A percentile compares a stretch with the other conserved stretches of the same genome.
phyloP scores from a whole-genome alignment of 64 coral and sea anemone genomes.

The Montipora efflorescens region DNA sequence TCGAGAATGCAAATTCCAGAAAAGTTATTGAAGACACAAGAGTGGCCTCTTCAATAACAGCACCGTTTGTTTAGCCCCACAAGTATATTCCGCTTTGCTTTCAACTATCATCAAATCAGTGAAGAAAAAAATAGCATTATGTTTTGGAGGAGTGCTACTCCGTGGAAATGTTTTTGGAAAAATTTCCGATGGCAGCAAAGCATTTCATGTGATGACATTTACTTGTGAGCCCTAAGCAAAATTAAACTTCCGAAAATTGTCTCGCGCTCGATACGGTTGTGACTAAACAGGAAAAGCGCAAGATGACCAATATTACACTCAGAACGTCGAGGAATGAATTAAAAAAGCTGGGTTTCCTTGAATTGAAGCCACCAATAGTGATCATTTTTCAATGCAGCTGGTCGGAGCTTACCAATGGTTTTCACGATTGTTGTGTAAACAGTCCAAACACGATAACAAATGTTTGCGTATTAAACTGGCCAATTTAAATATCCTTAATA shows the following conservation, averaged over 20 bases:
- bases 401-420: too few relatives aligned
- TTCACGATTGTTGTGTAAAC: background rate
- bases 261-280: background rate
- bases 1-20: slow-evolving; percentile 19
- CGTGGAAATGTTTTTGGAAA: background rate
- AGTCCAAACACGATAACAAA: slow-evolving; percentile 9
- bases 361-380: too few relatives aligned
- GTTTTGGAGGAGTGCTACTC: background rate
- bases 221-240: background rate
- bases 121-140: background rate
- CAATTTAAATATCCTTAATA: background rate
- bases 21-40: slow-evolving; percentile 2
- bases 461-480: background rate
- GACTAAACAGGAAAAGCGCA: background rate
- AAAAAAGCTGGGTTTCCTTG: background rate
- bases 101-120: background rate
- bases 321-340: background rate
- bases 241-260: background rate
- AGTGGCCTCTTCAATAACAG: background rate
- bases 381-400: too few relatives aligned
- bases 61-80: background rate
- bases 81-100: background rate
- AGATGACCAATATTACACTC: background rate
- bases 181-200: background rate
- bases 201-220: background rate